A percentile compares a stretch with the other conserved stretches of the same genome.
phyloP scores from a whole-genome alignment of 2,113 vertebrate genomes.

The Corythornis cristatus region DNA sequence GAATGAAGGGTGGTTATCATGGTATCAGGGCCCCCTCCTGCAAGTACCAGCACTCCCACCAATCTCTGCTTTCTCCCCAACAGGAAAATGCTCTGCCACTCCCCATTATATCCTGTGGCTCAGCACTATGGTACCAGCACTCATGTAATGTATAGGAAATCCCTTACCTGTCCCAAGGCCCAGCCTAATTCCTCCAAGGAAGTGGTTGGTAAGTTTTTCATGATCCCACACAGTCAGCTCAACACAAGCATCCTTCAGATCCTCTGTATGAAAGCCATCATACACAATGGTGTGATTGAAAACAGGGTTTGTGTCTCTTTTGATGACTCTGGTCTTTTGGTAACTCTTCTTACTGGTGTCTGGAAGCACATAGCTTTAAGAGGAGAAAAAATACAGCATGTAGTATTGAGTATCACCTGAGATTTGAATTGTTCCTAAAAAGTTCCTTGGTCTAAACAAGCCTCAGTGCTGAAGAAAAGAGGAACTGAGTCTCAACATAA shows the following conservation, averaged over 20 bases:
- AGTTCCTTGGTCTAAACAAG: not conserved
- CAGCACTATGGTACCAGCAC: not conserved
- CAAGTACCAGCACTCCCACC: not conserved
- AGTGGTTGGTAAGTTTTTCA: constrained; percentile 77
- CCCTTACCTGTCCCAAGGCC: constrained; percentile 71
- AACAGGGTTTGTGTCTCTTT: constrained; percentile 73
- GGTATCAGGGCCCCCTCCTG: not conserved
- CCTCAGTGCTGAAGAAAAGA: not conserved
- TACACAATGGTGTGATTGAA: constrained; percentile 80
- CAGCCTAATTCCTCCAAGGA: constrained; percentile 76
- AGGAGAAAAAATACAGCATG: not conserved
- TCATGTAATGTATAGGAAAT: not conserved
- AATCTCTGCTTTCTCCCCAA: not conserved
- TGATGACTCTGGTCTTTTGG: constrained; percentile 76
- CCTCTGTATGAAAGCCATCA: constrained; percentile 75
- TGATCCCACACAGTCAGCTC: constrained; percentile 79
- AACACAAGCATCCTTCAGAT: constrained; percentile 76
- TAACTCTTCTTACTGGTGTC: constrained; percentile 80
- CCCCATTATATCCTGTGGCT: not conserved
- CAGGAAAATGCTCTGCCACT: not conserved
- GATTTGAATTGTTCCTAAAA: not conserved
- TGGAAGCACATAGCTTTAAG: constrained; percentile 75
- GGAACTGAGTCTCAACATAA: not conserved
- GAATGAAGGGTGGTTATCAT: not conserved
- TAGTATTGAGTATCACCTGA: not conserved